A percentile compares a stretch with the other conserved stretches of the same genome.
phyloP scores from a whole-genome alignment of 2,113 vertebrate genomes.

The Lampris incognitus region DNA sequence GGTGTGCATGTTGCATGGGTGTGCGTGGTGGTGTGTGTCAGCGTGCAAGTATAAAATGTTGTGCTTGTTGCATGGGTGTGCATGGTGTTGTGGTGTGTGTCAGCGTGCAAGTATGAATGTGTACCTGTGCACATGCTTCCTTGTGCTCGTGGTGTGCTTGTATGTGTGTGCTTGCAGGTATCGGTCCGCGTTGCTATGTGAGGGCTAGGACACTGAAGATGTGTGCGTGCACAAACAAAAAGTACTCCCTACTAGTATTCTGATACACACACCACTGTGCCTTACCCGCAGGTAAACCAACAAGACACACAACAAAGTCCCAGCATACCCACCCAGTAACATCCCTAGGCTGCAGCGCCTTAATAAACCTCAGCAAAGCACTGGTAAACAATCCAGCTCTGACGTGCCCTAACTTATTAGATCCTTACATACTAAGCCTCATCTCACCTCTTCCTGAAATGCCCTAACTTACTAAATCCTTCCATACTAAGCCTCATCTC shows the following conservation, averaged over 20 bases:
- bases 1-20: not conserved
- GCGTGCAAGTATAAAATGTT: not conserved
- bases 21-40: not conserved
- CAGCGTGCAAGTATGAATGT: not conserved
- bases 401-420: slow-evolving; percentile 52
- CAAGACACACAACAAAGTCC: slow-evolving; percentile 32
- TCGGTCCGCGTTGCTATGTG: slow-evolving; percentile 4
- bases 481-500: slow-evolving; percentile 46
- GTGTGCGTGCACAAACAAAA: slow-evolving; percentile 31
- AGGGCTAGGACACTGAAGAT: not conserved
- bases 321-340: slow-evolving; percentile 51
- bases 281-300: slow-evolving; percentile 65
- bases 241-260: slow-evolving; percentile 49
- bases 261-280: slow-evolving; percentile 57
- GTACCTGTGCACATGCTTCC: no score
- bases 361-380: slow-evolving; percentile 62
- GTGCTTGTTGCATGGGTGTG: not conserved
- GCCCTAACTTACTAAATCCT: slow-evolving; percentile 59
- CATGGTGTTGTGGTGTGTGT: not conserved
- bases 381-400: slow-evolving; percentile 62
- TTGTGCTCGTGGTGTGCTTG: not conserved
- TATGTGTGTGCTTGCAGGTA: not conserved
- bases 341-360: slow-evolving; percentile 63
- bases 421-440: slow-evolving; percentile 50
- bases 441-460: slow-evolving; percentile 44